A percentile compares a stretch with the other conserved stretches of the same genome.
phyloP scores from a whole-genome alignment of 1,140 invertebrate species.

The Copidosoma floridanum region DNA sequence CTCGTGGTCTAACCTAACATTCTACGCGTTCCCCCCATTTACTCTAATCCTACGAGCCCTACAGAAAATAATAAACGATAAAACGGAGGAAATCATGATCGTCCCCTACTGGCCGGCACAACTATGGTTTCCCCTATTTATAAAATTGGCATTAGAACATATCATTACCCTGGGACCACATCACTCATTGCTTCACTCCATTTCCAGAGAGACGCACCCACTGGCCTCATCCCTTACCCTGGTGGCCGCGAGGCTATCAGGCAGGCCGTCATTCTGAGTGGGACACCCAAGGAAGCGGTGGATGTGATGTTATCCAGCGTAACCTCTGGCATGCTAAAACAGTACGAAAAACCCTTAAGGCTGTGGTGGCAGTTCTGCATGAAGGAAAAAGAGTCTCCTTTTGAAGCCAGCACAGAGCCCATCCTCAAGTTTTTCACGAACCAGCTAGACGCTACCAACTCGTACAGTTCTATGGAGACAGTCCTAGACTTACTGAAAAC shows the following conservation, averaged over 20 bases:
- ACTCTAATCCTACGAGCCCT: conserved; percentile 4
- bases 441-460: no score
- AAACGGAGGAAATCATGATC: conserved; percentile 3
- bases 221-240: conserved; percentile 33
- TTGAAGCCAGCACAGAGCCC: not conserved
- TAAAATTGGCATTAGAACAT: not conserved
- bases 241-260: conserved; percentile 21
- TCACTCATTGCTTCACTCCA: conserved; percentile 29
- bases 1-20: not conserved
- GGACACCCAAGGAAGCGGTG: not conserved
- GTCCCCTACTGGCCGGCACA: conserved; percentile 13
- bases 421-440: conserved; percentile 15
- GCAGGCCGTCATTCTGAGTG: conserved; percentile 1
- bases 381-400: not conserved
- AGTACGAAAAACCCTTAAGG: conserved; percentile 22
- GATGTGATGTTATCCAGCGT: conserved; percentile 1
- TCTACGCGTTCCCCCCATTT: conserved; percentile 15
- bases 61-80: conserved; percentile 10
- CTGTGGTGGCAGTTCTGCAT: conserved; percentile 25
- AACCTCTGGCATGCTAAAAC: conserved; percentile 11
- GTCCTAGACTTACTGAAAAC: no score
- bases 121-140: conserved; percentile 12
- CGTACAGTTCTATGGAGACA: no score
- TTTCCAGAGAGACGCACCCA: conserved; percentile 31
- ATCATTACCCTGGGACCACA: conserved; percentile 18